Conservation (phyloP, 35 echinoderm and acorn worm genomes). For the Ophiothrix spiculata region DNA sequence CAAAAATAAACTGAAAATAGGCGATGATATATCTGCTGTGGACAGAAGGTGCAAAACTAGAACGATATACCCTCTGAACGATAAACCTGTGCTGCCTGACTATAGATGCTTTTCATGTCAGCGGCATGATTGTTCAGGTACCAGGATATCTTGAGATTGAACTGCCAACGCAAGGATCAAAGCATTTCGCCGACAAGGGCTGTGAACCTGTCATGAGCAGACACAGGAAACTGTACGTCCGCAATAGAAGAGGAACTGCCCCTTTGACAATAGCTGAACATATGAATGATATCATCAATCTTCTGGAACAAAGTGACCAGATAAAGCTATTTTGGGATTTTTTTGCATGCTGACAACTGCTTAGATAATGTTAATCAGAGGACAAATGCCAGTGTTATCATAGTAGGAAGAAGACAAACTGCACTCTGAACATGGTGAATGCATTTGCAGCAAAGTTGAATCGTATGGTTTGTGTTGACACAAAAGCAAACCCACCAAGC, state of each 20-base stretch:
- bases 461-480: neutral
- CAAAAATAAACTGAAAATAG: neutral
- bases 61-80: neutral
- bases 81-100: neutral
- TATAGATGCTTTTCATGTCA: neutral
- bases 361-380: no score
- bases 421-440: no score
- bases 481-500: neutral
- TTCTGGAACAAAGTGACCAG: no score
- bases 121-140: neutral
- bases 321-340: no score
- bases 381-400: no score
- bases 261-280: neutral
- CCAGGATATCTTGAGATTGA: neutral
- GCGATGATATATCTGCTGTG: neutral
- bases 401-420: no score
- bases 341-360: no score
- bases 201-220: neutral
- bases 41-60: neutral
- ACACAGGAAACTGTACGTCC: neutral
- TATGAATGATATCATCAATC: neutral
- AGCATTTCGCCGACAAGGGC: neutral
- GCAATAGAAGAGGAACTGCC: neutral
- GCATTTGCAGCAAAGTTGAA: no score
- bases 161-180: neutral